These are phyloP conservation scores for Andricus curvator DNA, from an alignment of 2,888 invertebrate species.

Conservation along the genomic window DNA sequence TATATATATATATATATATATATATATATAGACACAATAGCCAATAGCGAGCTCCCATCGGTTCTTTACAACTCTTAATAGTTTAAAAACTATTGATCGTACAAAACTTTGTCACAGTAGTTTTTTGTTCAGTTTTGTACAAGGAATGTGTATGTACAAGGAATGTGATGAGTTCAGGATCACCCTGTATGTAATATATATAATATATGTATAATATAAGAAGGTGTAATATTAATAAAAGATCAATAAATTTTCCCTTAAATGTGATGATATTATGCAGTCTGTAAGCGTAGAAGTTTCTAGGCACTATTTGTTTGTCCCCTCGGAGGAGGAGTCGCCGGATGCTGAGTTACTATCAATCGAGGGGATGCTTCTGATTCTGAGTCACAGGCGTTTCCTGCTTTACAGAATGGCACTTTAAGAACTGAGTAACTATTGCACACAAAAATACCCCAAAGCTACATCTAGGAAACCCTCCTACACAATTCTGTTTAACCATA, in stretches of 20 bases:
- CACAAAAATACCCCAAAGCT: slow-evolving; percentile 36
- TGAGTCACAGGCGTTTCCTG: slow-evolving; percentile 36
- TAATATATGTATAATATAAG: too few species aligned
- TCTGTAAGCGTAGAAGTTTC: neutral
- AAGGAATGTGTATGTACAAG: too few species aligned
- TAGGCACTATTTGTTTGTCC: neutral
- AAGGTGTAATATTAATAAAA: neutral
- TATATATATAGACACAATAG: too few species aligned
- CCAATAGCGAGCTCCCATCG: too few species aligned
- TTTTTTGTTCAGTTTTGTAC: too few species aligned
- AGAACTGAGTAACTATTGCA: slow-evolving; percentile 29
- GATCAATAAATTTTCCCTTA: neutral
- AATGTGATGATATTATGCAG: neutral
- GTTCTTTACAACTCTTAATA: too few species aligned
- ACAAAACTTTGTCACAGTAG: too few species aligned
- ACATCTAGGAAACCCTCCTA: slow-evolving; percentile 3
- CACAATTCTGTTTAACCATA: slow-evolving; percentile 12
- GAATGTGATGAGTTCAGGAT: too few species aligned
- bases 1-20: too few species aligned
- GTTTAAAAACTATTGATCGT: too few species aligned
- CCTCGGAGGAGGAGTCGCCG: slow-evolving; percentile 12
- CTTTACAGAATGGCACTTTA: slow-evolving; percentile 7
- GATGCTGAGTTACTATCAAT: slow-evolving; percentile 3
- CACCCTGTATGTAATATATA: too few species aligned
- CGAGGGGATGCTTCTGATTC: slow-evolving; percentile 14